A percentile compares a stretch with the other conserved stretches of the same genome.
phyloP scores from a whole-genome alignment of 1,140 invertebrate species.

The Neotoxoptera formosana region DNA sequence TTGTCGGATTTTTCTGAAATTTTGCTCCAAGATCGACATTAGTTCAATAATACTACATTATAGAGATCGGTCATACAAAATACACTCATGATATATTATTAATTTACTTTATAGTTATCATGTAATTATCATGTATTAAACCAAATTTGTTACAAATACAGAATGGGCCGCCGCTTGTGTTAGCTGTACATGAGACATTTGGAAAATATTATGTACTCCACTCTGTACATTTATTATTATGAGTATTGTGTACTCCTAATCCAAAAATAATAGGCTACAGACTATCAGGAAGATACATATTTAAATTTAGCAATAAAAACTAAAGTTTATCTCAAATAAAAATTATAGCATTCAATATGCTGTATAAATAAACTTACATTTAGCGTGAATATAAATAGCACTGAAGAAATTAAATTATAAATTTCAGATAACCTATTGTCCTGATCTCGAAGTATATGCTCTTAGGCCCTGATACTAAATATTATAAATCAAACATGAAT shows the following conservation, averaged over 20 bases:
- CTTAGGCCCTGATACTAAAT: neutral
- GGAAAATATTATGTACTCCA: neutral
- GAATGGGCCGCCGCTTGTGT: neutral
- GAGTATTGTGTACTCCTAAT: neutral
- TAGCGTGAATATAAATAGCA: neutral
- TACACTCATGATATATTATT: neutral
- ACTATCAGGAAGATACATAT: too few species aligned
- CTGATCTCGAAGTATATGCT: neutral
- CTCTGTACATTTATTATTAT: neutral
- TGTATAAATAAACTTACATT: neutral
- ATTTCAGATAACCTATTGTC: neutral
- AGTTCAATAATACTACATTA: neutral
- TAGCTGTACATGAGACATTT: neutral
- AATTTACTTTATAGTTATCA: neutral
- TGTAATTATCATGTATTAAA: neutral
- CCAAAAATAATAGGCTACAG: neutral
- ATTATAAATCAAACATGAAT: neutral
- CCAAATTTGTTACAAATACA: neutral
- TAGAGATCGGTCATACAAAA: neutral
- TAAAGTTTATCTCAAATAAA: neutral
- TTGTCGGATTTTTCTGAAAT: neutral
- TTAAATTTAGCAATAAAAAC: neutral
- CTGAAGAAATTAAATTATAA: neutral
- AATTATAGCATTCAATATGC: neutral
- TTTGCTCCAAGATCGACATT: neutral